Percentiles rank a stretch among this genome's conserved stretches.
phyloP scores from a whole-genome alignment of 2,888 invertebrate genomes.

The Hecatera dysodea region DNA sequence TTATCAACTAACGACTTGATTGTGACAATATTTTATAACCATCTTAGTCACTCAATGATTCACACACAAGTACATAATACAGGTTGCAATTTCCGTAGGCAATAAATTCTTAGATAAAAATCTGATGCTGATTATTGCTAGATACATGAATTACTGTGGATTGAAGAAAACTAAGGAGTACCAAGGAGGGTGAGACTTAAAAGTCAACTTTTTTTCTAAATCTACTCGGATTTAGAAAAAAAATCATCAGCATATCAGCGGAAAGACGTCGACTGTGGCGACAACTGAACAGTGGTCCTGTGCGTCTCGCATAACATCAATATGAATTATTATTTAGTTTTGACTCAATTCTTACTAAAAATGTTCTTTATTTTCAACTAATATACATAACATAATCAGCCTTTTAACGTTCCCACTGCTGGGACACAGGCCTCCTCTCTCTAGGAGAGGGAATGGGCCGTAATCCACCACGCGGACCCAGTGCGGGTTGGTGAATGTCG shows the following conservation, averaged over 20 bases:
- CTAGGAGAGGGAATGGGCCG: no score
- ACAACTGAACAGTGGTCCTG: not conserved
- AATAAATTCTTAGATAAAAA: conserved; percentile 52
- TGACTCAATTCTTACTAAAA: not conserved
- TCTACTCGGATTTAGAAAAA: not conserved
- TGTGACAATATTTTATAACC: conserved; percentile 26
- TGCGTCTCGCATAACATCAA: not conserved
- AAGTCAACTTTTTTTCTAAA: not conserved
- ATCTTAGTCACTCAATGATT: conserved; percentile 33
- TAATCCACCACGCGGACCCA: no score
- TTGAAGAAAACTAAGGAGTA: conserved; percentile 19
- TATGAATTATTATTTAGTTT: no score
- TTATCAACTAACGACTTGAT: not conserved
- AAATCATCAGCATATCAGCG: not conserved
- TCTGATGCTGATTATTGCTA: conserved; percentile 33
- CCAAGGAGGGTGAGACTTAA: not conserved
- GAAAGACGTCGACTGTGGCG: not conserved
- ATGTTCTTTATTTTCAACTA: no score
- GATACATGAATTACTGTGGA: conserved; percentile 26
- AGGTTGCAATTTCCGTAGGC: conserved; percentile 52
- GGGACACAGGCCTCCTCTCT: no score
- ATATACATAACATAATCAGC: no score
- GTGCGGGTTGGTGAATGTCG: no score
- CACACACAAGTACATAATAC: conserved; percentile 24
- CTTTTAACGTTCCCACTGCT: no score